Conservation (phyloP, 2,797 vertebrate species). For the Phalloptychus januarius region DNA sequence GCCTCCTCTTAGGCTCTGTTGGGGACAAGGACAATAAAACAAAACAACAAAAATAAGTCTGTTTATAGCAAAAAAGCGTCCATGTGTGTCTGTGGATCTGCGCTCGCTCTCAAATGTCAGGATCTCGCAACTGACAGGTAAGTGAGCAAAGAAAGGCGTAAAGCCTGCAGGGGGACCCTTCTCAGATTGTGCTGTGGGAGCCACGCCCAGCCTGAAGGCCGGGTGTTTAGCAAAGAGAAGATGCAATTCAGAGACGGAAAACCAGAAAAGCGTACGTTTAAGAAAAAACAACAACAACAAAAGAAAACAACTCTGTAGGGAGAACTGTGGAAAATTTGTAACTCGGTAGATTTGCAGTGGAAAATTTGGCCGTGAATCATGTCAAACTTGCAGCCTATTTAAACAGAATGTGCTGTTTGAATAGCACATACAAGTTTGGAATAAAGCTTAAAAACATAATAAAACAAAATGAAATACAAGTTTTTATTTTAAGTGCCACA, state of each 20-base stretch:
- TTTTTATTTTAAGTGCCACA: no score
- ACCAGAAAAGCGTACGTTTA: background rate
- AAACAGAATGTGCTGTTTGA: background rate
- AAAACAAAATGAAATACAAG: no score
- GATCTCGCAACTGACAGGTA: background rate
- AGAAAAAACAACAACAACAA: background rate
- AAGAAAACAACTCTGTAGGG: background rate
- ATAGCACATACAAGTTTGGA: no score
- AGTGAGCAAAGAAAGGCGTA: constrained; percentile 28
- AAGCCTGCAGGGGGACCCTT: background rate
- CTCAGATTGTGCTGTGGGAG: constrained; percentile 11
- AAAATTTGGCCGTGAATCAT: background rate
- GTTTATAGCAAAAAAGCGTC: background rate
- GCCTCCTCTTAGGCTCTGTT: constrained; percentile 87
- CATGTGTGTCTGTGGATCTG: background rate
- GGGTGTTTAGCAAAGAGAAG: background rate
- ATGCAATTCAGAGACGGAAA: background rate
- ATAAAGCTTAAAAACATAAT: no score
- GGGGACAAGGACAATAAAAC: background rate
- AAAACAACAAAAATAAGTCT: background rate
- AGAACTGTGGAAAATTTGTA: background rate
- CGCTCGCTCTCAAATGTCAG: background rate
- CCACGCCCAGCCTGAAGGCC: constrained; percentile 45
- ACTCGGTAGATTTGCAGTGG: background rate
- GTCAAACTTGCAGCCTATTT: background rate